Base-by-base conservation (phyloP, 2,113 vertebrate genomes). In the Lontra canadensis region DNA sequence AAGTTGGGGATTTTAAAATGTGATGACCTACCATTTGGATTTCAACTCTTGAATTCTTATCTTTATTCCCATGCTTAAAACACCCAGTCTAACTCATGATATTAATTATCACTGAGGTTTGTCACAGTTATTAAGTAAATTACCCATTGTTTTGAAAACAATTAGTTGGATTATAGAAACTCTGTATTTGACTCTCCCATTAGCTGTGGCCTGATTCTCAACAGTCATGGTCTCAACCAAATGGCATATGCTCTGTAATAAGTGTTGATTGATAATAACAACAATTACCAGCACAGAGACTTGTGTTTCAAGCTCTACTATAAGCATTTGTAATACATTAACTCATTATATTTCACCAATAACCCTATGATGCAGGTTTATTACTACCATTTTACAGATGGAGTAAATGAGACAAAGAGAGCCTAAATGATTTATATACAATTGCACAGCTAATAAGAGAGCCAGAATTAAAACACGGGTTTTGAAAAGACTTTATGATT, bases 51-150 rank as follows among this genome's bases (percentile, higher is more conserved):
- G 9, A 86, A 47, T 76, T 84, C 61, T 89, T 92, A 59, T 82
- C 11, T 36, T 85, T 82, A 31, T 17, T 74, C 18, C 8, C 4
- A 59, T 34, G 14, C 11, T 79, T 59, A 73, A 83, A 65, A 83
- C 4, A 82, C 11, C 2, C 34, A 79, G 34, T 79, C 10, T 44
- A 57, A 9, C 73, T 3, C 9, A 83, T 65, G 6, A 61, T 63
- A 44, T 57, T 93, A 88, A 9, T 76, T 83, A 55, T 55, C 34
- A 79, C 13, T 79, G 95, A 78, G 36, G 63, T 87, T 83, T 94
- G 52, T 57, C 31, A 87, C 3, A 57, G 29, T 4, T n/a, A 42
- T 52, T 87, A 94, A 96, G 25, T 87, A 83, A 90, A 85, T 61
- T 55, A 61, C 61, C 42, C 31, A 79, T 1, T 65, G 14, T 6